Conservation (phyloP, 1,140 invertebrate genomes). For the Elysia chlorotica region DNA sequence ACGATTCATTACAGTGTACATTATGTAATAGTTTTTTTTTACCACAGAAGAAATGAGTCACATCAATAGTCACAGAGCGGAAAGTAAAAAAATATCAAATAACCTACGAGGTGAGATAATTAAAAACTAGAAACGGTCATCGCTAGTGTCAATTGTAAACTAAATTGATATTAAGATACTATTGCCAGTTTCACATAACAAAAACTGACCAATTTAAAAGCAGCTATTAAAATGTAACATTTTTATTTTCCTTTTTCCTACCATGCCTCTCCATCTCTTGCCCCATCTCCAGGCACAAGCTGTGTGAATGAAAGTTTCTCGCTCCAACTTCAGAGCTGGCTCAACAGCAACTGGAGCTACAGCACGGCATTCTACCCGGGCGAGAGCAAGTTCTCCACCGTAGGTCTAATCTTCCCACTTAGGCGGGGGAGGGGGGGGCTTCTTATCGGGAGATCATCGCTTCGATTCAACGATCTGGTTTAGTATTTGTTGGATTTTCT, state of each 20-base stretch:
- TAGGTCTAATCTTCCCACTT: background rate
- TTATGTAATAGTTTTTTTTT: no score
- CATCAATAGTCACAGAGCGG: background rate
- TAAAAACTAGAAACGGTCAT: background rate
- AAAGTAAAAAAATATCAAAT: background rate
- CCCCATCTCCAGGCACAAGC: slow-evolving; percentile 46
- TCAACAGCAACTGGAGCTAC: slow-evolving; percentile 57
- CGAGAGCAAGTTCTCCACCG: slow-evolving; percentile 54
- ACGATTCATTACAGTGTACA: no score
- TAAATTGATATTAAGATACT: background rate
- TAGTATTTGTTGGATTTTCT: background rate
- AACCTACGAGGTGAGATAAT: background rate
- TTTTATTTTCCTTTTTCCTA: background rate
- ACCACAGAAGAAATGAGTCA: no score
- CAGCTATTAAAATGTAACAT: background rate
- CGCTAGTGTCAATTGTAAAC: background rate
- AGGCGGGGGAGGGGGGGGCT: background rate
- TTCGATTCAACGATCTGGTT: background rate
- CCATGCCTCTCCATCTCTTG: background rate
- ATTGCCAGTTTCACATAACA: no score
- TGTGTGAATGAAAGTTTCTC: slow-evolving; percentile 58
- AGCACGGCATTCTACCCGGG: slow-evolving; percentile 61
- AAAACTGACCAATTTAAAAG: background rate
- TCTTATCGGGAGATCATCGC: background rate
- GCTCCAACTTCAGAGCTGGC: slow-evolving; percentile 39